A percentile compares a stretch with the other conserved stretches of the same genome.
Evolutionary conservation across 1,140 invertebrate genomes (phyloP).

Genomic region (Subanguina moxae): DNA sequence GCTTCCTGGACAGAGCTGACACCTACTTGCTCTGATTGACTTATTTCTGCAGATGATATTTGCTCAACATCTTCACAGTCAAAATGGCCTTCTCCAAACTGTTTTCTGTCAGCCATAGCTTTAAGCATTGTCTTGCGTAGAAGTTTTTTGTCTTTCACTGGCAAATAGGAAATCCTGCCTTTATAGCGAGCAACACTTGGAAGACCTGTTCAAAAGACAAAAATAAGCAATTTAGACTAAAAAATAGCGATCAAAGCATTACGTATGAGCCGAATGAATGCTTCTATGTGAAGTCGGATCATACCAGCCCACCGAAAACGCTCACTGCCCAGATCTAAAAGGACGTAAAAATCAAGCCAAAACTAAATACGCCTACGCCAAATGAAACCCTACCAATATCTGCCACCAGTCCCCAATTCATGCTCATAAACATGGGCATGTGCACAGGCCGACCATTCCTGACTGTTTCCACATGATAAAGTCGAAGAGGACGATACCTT

Average conservation of each 20-base stretch:
- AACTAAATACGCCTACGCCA: neutral
- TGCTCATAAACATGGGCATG: constrained; percentile 47
- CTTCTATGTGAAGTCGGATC: constrained; percentile 49
- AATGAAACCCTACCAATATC: constrained; percentile 47
- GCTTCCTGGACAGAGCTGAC: constrained; percentile 18
- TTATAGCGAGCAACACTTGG: constrained; percentile 44
- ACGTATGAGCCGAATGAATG: constrained; percentile 47
- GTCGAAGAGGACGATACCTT: constrained; percentile 33
- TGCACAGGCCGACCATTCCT: constrained; percentile 22
- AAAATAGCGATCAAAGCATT: constrained; percentile 14
- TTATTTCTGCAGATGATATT: constrained; percentile 1
- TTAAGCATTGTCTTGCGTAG: constrained; percentile 41
- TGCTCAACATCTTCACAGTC: constrained; percentile 1
- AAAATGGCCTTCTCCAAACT: constrained; percentile 48
- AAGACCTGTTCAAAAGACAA: constrained; percentile 26
- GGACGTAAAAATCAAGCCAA: neutral
- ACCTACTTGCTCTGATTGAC: neutral
- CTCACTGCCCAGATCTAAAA: constrained; percentile 50
- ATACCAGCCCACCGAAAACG: constrained; percentile 42
- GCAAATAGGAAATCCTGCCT: constrained; percentile 44
- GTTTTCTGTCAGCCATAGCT: constrained; percentile 16
- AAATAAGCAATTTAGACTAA: neutral
- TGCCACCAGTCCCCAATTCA: constrained; percentile 47
- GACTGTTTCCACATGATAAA: constrained; percentile 43
- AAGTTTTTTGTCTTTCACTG: constrained; percentile 33